phyloP scores from a whole-genome alignment of 2,888 invertebrate genomes.

The Colletes collaris region DNA sequence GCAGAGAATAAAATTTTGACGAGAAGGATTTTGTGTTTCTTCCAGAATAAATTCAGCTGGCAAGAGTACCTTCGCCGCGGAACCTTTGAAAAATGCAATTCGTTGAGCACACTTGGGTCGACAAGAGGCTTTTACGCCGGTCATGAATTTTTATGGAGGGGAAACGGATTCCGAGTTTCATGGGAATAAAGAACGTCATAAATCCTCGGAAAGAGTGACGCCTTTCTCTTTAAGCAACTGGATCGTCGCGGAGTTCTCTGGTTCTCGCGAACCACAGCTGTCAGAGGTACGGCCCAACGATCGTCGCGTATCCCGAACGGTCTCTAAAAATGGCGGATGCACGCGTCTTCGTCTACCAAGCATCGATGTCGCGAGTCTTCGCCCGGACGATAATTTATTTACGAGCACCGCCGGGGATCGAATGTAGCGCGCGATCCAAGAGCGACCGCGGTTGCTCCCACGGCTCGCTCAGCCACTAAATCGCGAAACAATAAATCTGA shows the following conservation, averaged over 20 bases:
- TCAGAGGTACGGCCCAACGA: neutral
- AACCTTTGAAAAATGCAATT: conserved; percentile 29
- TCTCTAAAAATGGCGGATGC: neutral
- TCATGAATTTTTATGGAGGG: conserved; percentile 69
- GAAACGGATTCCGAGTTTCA: conserved; percentile 41
- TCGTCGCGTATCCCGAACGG: neutral
- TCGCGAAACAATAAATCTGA: conserved; percentile 82
- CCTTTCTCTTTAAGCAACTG: conserved; percentile 42
- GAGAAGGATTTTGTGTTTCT: no score
- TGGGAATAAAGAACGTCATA: conserved; percentile 44
- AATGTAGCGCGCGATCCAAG: neutral
- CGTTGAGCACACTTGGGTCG: conserved; percentile 46
- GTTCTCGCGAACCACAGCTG: no score
- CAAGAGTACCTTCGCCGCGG: no score
- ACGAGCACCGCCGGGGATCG: conserved; percentile 40
- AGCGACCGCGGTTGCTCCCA: conserved; percentile 64
- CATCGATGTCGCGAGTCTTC: neutral
- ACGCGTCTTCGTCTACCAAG: no score
- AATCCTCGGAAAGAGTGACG: conserved; percentile 36
- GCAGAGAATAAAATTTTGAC: no score
- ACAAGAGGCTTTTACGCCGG: conserved; percentile 45
- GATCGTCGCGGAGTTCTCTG: conserved; percentile 9
- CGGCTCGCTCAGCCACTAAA: conserved; percentile 76
- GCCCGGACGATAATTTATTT: conserved; percentile 62
- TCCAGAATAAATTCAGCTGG: no score